phyloP scores from a whole-genome alignment of 2,888 invertebrate species.

The Nyleta sp. region DNA sequence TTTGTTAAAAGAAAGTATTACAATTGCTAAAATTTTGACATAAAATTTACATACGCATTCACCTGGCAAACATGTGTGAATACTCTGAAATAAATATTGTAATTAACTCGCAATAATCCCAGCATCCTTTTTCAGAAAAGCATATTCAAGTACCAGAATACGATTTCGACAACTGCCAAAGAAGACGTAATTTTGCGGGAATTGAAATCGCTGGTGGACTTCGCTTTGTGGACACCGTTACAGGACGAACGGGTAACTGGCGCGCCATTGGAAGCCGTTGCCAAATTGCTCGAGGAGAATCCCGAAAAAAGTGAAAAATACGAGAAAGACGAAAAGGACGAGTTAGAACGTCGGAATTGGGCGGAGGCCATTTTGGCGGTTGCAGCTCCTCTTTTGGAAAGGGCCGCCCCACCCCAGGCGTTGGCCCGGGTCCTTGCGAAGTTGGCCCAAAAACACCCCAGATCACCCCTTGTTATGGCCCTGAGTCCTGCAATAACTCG shows the following conservation, averaged over 20 bases:
- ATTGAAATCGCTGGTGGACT: constrained; percentile 91
- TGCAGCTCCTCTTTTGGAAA: constrained; percentile 87
- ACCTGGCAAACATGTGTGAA: too few relatives aligned
- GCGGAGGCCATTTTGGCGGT: constrained; percentile 84
- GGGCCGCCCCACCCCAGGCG: constrained; percentile 85
- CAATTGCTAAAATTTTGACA: too few relatives aligned
- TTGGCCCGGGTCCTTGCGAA: constrained; percentile 86
- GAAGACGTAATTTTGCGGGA: constrained; percentile 90
- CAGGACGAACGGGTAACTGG: constrained; percentile 90
- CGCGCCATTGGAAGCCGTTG: constrained; percentile 88
- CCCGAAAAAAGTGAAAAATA: constrained; percentile 54
- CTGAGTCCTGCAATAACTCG: constrained; percentile 90
- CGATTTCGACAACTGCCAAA: constrained; percentile 86
- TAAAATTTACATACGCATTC: too few relatives aligned
- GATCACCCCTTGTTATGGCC: constrained; percentile 86
- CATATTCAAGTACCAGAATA: constrained; percentile 88
- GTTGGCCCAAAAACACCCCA: constrained; percentile 87
- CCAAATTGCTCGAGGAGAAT: constrained; percentile 86
- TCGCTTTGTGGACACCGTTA: constrained; percentile 85
- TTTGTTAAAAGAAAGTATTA: too few relatives aligned
- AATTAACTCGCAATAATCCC: background rate
- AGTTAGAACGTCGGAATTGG: constrained; percentile 82
- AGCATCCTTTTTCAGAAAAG: constrained; percentile 86
- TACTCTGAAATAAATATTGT: background rate
- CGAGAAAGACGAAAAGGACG: constrained; percentile 33